Base-by-base conservation (phyloP, 2,888 invertebrate genomes). In the Aphodius granarius region DNA sequence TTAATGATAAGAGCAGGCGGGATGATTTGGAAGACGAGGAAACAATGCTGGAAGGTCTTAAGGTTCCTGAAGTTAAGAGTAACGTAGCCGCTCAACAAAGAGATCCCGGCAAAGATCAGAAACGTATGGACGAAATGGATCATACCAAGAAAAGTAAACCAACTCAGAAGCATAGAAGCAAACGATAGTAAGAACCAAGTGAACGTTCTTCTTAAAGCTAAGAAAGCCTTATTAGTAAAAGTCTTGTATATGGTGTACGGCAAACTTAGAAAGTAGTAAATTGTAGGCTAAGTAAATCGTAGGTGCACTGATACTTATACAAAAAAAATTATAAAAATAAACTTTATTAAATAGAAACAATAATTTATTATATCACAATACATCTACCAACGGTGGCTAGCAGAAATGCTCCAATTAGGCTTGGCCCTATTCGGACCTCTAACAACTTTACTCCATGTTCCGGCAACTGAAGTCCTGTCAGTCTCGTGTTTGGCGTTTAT, bases 371-470 rank as follows among this genome's bases (percentile, higher is more conserved):
- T 43, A 43, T 43, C 43, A 43, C 43, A 43, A 43, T 1, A 43
- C 43, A 17, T 70, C 68, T 76, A 76, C 73, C 73, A 76, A 64
- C 68, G 73, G 17, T 65, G 18, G 5, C 22, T 43, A 0, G 70
- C 76, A 1, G 62, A 63, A 22, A 76, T 62, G n/a, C 62, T 76
- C 70, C 70, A 76, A 15, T 71, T 71, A 4, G 76, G 76, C 63
- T 76, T 76, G 64, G 73, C 71, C 19, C 65, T 76, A 20, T 73
- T 73, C 3, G 76, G 76, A 62, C 76, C 76, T 13, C 71, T 19
- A 63, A 76, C 17, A 19, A 76, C 76, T 73, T 76, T 76, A 3
- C 17, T 22, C 76, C 76, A 76, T 9, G 20, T 18, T 17, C 71
- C 76, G 16, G 68, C 71, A 20, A 76, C 73, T 16, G 73, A 43